phyloP scores from a whole-genome alignment of 2,888 invertebrate genomes.

The Andrena flavipes region DNA sequence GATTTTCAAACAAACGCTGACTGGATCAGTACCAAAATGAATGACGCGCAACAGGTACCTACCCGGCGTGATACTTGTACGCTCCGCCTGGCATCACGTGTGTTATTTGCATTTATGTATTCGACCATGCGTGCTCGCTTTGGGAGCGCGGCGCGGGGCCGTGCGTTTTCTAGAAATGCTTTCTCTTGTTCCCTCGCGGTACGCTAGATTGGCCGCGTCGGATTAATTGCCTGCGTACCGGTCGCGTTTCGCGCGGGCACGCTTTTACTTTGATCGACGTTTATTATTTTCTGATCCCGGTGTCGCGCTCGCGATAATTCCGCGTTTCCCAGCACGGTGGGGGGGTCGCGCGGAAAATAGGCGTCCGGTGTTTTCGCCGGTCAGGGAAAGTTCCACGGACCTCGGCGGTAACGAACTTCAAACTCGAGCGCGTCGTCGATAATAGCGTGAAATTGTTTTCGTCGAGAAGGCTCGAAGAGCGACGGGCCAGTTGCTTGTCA shows the following conservation, averaged over 20 bases:
- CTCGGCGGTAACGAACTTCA: neutral
- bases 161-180: slow-evolving; percentile 36
- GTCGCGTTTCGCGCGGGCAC: slow-evolving; percentile 17
- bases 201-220: slow-evolving; percentile 32
- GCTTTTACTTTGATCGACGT: slow-evolving; percentile 43
- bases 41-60: slow-evolving; percentile 80
- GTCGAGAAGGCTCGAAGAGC: neutral
- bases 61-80: slow-evolving; percentile 73
- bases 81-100: slow-evolving; percentile 73
- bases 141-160: slow-evolving; percentile 27
- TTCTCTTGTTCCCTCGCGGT: slow-evolving; percentile 30
- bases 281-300: slow-evolving; percentile 11
- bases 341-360: neutral
- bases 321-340: neutral
- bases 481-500: no score
- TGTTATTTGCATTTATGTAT: slow-evolving; percentile 71
- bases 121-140: slow-evolving; percentile 51
- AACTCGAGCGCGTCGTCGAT: neutral
- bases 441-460: neutral
- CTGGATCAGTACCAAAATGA: slow-evolving; percentile 81
- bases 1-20: slow-evolving; percentile 74
- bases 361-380: neutral
- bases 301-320: neutral
- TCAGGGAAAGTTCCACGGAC: neutral
- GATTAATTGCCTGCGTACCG: slow-evolving; percentile 42